phyloP scores from a whole-genome alignment of 2,113 vertebrate species.

The Phalacrocorax brasilianus region DNA sequence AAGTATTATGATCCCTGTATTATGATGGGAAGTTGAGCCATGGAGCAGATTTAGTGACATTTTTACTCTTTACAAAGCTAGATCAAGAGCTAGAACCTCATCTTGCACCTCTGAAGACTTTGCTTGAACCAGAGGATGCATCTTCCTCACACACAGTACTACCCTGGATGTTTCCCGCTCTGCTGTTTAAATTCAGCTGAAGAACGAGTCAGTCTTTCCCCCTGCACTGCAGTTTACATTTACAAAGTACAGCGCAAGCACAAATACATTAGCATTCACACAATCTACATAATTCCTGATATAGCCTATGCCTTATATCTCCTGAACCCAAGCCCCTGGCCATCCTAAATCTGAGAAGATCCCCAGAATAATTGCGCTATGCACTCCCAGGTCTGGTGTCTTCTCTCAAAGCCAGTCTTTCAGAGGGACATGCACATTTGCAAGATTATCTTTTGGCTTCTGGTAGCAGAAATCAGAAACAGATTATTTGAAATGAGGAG shows the following conservation, averaged over 20 bases:
- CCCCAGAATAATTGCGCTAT: neutral
- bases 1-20: neutral
- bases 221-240: neutral
- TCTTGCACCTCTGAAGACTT: neutral
- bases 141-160: neutral
- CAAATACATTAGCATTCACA: neutral
- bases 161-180: neutral
- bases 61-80: neutral
- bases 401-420: neutral
- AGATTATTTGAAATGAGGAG: constrained; percentile 44
- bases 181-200: neutral
- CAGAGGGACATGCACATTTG: neutral
- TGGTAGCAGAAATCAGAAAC: constrained; percentile 43
- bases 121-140: neutral
- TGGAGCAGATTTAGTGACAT: neutral
- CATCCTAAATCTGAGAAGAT: neutral
- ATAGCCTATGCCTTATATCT: neutral
- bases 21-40: neutral
- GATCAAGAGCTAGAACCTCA: neutral
- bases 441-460: constrained; percentile 38
- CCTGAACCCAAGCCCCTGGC: neutral
- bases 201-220: neutral
- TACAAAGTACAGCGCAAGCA: neutral
- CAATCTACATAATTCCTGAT: neutral
- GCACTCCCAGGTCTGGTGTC: neutral